These are phyloP conservation scores for Sesamia inferens DNA, from an alignment of 2,888 invertebrate species.

Conservation along the genomic window DNA sequence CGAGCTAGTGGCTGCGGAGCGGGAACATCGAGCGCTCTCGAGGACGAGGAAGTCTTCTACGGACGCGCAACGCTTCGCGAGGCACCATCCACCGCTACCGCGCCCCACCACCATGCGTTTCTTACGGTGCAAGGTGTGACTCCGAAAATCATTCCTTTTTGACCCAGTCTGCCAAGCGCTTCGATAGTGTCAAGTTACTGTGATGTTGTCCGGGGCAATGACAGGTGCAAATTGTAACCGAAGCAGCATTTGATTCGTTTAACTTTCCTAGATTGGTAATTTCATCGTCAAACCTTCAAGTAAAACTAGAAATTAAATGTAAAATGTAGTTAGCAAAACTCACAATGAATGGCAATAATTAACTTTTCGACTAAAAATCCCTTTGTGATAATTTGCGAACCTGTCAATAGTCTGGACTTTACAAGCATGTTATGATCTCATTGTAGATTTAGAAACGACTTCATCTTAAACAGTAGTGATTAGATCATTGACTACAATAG, in stretches of 20 bases:
- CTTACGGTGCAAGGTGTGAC: constrained; percentile 34
- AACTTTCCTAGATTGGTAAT: neutral
- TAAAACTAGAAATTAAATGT: neutral
- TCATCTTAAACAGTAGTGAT: constrained; percentile 18
- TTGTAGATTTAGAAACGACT: constrained; percentile 34
- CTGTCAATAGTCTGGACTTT: constrained; percentile 42
- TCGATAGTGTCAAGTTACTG: constrained; percentile 13
- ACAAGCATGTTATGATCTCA: constrained; percentile 39
- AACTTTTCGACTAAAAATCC: neutral
- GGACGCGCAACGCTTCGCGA: constrained; percentile 11
- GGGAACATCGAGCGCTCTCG: neutral
- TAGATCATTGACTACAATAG: neutral
- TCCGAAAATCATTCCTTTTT: constrained; percentile 2
- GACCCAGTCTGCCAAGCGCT: constrained; percentile 32
- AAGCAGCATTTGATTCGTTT: neutral
- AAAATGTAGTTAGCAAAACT: neutral
- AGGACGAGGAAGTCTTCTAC: neutral
- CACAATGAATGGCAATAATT: neutral
- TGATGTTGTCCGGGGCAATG: constrained; percentile 36
- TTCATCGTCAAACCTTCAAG: neutral
- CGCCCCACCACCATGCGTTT: neutral
- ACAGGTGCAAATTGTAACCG: constrained; percentile 7
- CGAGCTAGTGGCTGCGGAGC: constrained; percentile 36
- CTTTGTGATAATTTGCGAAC: constrained; percentile 12
- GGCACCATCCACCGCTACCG: constrained; percentile 1